Evolutionary conservation across 1,140 invertebrate species (phyloP).

Genomic region (Diachasmimorpha longicaudata): DNA sequence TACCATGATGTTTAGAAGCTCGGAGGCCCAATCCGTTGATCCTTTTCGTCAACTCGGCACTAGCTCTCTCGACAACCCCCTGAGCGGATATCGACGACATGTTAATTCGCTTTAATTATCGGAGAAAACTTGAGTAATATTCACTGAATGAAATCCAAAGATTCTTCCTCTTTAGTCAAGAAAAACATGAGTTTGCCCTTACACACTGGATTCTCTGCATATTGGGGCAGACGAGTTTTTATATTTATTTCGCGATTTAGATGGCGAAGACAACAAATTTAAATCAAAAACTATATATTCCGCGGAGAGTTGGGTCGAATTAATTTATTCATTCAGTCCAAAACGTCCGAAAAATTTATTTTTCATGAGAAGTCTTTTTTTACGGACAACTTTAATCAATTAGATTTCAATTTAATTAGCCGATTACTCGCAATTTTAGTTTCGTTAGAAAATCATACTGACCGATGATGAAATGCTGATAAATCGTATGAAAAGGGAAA

Average conservation of each 20-base stretch:
- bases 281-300: too few species aligned
- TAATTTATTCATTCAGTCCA: too few species aligned
- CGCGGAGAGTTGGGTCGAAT: too few species aligned
- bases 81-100: conserved; percentile 75
- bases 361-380: too few species aligned
- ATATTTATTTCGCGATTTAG: not conserved
- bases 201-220: not conserved
- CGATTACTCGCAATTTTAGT: not conserved
- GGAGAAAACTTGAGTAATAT: not conserved
- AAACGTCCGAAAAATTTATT: too few species aligned
- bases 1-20: conserved; percentile 68
- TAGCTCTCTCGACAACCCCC: conserved; percentile 85
- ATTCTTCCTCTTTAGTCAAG: conserved; percentile 28
- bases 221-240: not conserved
- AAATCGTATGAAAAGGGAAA: not conserved
- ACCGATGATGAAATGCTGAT: not conserved
- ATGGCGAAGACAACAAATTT: too few species aligned
- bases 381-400: too few species aligned
- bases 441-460: not conserved
- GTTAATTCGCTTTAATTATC: not conserved
- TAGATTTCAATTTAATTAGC: too few species aligned
- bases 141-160: not conserved
- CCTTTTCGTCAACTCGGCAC: conserved; percentile 83
- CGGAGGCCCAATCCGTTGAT: conserved; percentile 84
- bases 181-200: conserved; percentile 9